phyloP scores from a whole-genome alignment of 2,113 vertebrate genomes.

The Chloropsis cyanopogon region DNA sequence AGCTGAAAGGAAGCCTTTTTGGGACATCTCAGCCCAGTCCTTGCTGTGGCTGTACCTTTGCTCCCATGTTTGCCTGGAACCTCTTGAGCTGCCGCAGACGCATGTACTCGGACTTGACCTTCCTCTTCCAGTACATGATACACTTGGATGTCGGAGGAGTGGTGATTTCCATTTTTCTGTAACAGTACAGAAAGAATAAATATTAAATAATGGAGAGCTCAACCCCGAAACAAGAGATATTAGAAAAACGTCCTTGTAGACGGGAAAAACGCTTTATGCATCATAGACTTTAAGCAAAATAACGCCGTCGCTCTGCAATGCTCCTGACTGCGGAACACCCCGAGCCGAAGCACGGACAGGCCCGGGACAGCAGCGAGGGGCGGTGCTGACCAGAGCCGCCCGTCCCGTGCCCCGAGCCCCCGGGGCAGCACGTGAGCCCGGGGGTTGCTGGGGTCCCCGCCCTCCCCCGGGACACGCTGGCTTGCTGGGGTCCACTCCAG shows the following conservation, averaged over 20 bases:
- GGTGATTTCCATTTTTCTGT: slow-evolving; percentile 75
- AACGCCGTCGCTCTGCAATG: fast-evolving
- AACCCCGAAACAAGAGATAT: fast-evolving
- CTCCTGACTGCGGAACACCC: neutral
- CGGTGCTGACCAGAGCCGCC: neutral
- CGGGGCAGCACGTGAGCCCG: neutral
- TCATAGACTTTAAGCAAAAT: fast-evolving
- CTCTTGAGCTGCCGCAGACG: slow-evolving; percentile 92
- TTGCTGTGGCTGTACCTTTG: slow-evolving; percentile 76
- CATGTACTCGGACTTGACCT: slow-evolving; percentile 97
- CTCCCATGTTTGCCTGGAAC: slow-evolving; percentile 87
- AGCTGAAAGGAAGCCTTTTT: neutral
- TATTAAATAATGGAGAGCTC: fast-evolving
- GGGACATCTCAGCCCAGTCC: neutral
- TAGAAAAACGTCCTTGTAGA: neutral
- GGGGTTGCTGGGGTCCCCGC: neutral
- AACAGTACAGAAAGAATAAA: neutral
- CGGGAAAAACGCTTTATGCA: neutral
- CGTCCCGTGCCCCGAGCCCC: neutral
- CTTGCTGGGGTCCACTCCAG: no score
- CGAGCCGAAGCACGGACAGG: neutral
- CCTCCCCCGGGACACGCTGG: neutral
- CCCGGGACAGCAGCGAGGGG: neutral
- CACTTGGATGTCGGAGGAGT: slow-evolving; percentile 74
- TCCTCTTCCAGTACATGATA: slow-evolving; percentile 90